Percentiles rank a stretch among this genome's conserved stretches.
phyloP scores from a whole-genome alignment of 2,797 vertebrate genomes.

The Muscicapa comitata region DNA sequence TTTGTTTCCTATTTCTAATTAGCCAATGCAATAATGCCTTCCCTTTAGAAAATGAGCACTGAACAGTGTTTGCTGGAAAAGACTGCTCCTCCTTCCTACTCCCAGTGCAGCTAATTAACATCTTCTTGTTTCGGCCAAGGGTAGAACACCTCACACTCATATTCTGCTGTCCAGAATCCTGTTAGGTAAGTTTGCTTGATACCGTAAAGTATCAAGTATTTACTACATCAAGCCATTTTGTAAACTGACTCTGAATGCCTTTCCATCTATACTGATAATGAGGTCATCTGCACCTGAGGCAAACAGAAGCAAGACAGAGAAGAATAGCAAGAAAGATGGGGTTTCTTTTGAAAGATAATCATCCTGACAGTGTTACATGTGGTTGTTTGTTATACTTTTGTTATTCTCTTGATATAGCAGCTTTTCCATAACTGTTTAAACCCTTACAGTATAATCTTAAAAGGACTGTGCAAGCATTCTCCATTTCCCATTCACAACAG shows the following conservation, averaged over 20 bases:
- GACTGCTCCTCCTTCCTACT: not conserved
- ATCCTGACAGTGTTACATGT: not conserved
- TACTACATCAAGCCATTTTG: not conserved
- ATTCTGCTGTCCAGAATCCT: not conserved
- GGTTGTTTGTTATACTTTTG: not conserved
- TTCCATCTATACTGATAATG: not conserved
- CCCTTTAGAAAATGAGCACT: not conserved
- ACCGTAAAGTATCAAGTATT: not conserved
- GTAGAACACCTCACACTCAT: not conserved
- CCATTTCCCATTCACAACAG: not conserved
- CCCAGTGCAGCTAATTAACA: not conserved
- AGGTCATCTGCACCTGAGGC: not conserved
- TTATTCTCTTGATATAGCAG: not conserved
- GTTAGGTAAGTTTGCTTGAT: not conserved
- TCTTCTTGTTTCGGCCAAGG: not conserved
- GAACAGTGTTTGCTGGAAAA: not conserved
- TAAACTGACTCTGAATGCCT: not conserved
- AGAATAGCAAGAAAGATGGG: not conserved
- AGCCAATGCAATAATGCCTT: not conserved
- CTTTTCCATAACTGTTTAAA: not conserved
- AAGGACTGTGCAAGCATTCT: not conserved
- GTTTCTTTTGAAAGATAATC: not conserved
- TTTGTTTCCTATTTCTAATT: constrained; percentile 22
- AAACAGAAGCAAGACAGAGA: not conserved
- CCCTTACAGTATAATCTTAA: not conserved